Evolutionary conservation across 1,140 invertebrate genomes (phyloP).

Genomic region (Heliothis virescens): DNA sequence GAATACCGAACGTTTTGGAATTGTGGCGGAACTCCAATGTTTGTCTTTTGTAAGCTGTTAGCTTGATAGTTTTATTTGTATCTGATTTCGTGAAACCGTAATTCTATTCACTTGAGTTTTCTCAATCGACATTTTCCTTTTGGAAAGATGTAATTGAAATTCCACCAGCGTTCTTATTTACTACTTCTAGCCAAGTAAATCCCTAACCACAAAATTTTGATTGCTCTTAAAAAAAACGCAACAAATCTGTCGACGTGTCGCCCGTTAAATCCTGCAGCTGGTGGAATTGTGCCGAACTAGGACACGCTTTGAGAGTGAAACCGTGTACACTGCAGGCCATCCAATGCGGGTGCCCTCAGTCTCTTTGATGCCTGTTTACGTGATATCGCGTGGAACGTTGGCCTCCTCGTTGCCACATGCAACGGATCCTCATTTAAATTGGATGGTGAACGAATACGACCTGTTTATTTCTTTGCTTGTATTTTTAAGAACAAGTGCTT

Average conservation of each 20-base stretch:
- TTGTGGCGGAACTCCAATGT: neutral
- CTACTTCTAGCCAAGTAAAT: neutral
- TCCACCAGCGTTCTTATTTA: neutral
- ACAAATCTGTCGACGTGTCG: conserved; percentile 47
- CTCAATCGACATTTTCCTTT: neutral
- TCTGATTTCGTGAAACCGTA: too few relatives aligned
- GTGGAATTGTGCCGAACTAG: conserved; percentile 42
- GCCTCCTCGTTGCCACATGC: neutral
- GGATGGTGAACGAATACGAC: neutral
- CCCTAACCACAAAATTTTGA: neutral
- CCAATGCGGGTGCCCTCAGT: conserved; percentile 37
- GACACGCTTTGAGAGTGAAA: conserved; percentile 52
- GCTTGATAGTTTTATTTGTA: neutral
- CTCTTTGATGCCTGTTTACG: conserved; percentile 43
- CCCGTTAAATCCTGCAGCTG: conserved; percentile 35
- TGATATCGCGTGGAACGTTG: neutral
- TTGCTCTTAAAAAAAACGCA: conserved; percentile 21
- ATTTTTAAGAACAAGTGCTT: neutral
- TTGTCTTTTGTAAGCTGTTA: conserved; percentile 18
- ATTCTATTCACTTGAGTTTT: too few relatives aligned
- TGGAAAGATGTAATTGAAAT: neutral
- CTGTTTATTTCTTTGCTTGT: conserved; percentile 24
- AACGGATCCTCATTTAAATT: conserved; percentile 25
- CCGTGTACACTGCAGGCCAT: conserved; percentile 29
- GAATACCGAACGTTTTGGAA: conserved; percentile 7